phyloP scores from a whole-genome alignment of 53 echinoderm and acorn worm genomes.

The Crossaster papposus region DNA sequence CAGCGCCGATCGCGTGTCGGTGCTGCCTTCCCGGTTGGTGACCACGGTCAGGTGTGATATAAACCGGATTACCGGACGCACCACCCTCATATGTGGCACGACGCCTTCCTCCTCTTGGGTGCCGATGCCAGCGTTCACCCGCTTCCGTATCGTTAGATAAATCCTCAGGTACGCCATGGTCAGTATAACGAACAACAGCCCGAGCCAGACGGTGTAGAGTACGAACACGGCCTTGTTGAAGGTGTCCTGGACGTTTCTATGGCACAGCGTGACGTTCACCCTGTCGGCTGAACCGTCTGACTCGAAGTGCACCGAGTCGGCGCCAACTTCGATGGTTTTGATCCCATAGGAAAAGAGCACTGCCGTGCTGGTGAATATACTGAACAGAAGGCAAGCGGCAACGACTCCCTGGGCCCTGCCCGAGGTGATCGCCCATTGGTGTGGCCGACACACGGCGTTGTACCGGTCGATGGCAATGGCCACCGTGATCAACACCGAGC shows the following conservation, averaged over 20 bases:
- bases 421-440: constrained; percentile 42
- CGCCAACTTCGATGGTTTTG: neutral
- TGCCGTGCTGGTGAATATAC: neutral
- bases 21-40: constrained; percentile 17
- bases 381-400: neutral
- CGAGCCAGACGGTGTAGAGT: constrained; percentile 35
- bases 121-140: neutral
- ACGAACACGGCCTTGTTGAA: constrained; percentile 22
- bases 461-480: constrained; percentile 51
- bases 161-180: constrained; percentile 34
- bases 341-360: constrained; percentile 15
- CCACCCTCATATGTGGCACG: constrained; percentile 21
- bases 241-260: neutral
- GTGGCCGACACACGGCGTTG: constrained; percentile 52
- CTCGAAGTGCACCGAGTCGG: neutral
- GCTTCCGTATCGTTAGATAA: constrained; percentile 50
- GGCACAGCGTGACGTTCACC: neutral
- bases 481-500: constrained; percentile 55
- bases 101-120: constrained; percentile 3
- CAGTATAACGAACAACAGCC: constrained; percentile 23
- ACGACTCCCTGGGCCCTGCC: neutral
- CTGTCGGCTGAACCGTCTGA: neutral
- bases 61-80: constrained; percentile 42
- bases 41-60: constrained; percentile 35
- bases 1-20: neutral